A percentile compares a stretch with the other conserved stretches of the same genome.
phyloP scores from a whole-genome alignment of 2,888 invertebrate species.

The Tachina fera region DNA sequence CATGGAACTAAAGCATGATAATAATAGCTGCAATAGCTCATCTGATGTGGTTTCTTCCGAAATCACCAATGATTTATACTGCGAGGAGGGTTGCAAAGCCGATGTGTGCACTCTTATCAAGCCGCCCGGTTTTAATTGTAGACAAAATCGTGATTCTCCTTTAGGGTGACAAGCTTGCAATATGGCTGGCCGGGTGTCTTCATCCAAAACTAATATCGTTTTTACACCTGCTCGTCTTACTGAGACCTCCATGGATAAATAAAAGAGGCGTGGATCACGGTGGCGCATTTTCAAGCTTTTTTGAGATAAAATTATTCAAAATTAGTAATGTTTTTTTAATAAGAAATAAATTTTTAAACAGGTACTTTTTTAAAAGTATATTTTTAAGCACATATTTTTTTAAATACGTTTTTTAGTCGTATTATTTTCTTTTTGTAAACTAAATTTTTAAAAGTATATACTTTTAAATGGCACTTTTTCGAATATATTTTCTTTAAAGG shows the following conservation, averaged over 20 bases:
- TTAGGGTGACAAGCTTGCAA: conserved; percentile 96
- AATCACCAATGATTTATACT: conserved; percentile 95
- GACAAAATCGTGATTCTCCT: conserved; percentile 95
- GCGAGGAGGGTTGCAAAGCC: conserved; percentile 94
- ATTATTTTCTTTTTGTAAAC: too few species aligned
- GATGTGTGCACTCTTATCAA: conserved; percentile 96
- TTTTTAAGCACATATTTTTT: too few species aligned
- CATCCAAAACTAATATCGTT: conserved; percentile 92
- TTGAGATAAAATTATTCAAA: not conserved
- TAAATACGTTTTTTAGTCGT: too few species aligned
- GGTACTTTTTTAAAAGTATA: too few species aligned
- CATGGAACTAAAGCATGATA: conserved; percentile 92
- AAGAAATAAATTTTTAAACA: too few species aligned
- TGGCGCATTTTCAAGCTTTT: conserved; percentile 90
- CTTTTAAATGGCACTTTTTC: too few species aligned
- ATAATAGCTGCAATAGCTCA: conserved; percentile 91
- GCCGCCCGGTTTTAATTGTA: conserved; percentile 95
- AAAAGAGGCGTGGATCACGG: conserved; percentile 95
- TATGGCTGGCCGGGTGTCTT: conserved; percentile 94
- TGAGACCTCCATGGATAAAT: conserved; percentile 96
- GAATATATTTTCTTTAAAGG: too few species aligned
- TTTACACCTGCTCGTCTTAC: conserved; percentile 92
- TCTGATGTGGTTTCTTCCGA: conserved; percentile 95
- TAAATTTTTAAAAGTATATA: too few species aligned
- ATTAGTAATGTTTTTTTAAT: too few species aligned